These are phyloP conservation scores for Ornithoptera priamus DNA, from an alignment of 2,888 invertebrate genomes.

Conservation along the genomic window DNA sequence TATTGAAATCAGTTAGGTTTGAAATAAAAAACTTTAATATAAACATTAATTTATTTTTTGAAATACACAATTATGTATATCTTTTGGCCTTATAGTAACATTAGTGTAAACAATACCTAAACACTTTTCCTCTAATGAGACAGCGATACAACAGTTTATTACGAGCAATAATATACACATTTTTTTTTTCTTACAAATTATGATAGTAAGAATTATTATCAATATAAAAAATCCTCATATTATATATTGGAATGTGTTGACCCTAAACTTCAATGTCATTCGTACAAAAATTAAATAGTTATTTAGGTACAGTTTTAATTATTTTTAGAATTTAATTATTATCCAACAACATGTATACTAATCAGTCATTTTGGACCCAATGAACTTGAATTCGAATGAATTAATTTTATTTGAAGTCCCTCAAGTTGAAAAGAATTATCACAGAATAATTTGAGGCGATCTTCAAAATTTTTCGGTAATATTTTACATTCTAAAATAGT, in stretches of 20 bases:
- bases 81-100: constrained; percentile 76
- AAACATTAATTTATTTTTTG: constrained; percentile 74
- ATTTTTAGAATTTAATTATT: constrained; percentile 11
- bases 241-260: constrained; percentile 59
- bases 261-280: constrained; percentile 67
- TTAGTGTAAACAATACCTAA: constrained; percentile 71
- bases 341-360: constrained; percentile 17
- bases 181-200: constrained; percentile 26
- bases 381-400: constrained; percentile 28
- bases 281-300: constrained; percentile 36
- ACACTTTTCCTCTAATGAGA: constrained; percentile 67
- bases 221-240: constrained; percentile 48
- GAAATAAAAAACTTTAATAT: constrained; percentile 46
- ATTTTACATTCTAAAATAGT: constrained; percentile 14
- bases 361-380: constrained; percentile 36
- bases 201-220: constrained; percentile 41
- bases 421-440: constrained; percentile 77
- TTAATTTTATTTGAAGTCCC: constrained; percentile 67
- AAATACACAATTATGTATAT: constrained; percentile 78
- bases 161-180: constrained; percentile 50
- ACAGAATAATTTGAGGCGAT: constrained; percentile 75
- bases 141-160: constrained; percentile 73
- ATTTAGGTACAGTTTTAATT: constrained; percentile 1
- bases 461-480: constrained; percentile 57
- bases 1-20: background rate